Percentiles rank a stretch among this genome's conserved stretches.
Evolutionary conservation across 2,113 vertebrate genomes (phyloP).

Genomic region (Pyrgilauda ruficollis): DNA sequence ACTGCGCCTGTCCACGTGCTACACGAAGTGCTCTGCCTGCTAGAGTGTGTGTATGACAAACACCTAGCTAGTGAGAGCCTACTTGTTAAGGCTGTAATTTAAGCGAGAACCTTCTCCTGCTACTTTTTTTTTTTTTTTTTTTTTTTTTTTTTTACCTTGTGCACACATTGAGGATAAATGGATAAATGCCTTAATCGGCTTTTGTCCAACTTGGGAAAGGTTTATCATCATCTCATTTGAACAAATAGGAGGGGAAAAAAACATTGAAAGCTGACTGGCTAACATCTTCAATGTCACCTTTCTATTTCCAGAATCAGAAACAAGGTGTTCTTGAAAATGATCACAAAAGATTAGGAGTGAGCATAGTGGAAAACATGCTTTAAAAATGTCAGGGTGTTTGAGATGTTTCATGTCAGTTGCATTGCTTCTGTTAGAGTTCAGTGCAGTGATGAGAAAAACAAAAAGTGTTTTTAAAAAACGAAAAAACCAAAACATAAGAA

Average conservation of each 20-base stretch:
- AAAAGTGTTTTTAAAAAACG: background rate
- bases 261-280: background rate
- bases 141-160: background rate
- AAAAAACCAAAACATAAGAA: background rate
- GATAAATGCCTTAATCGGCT: background rate
- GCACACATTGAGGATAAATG: fast-evolving
- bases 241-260: background rate
- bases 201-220: background rate
- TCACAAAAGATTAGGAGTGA: background rate
- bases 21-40: background rate
- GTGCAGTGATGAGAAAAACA: background rate
- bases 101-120: background rate
- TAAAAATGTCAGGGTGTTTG: background rate
- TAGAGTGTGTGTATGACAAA: background rate
- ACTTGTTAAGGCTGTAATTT: background rate
- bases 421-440: background rate
- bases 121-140: background rate
- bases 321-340: background rate
- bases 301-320: background rate
- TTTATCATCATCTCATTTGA: background rate
- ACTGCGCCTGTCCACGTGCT: background rate
- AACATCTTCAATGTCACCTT: background rate
- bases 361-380: background rate
- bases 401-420: background rate
- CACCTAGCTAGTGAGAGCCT: background rate